Conservation (phyloP, 2,113 vertebrate genomes). For the Zapornia atra region DNA sequence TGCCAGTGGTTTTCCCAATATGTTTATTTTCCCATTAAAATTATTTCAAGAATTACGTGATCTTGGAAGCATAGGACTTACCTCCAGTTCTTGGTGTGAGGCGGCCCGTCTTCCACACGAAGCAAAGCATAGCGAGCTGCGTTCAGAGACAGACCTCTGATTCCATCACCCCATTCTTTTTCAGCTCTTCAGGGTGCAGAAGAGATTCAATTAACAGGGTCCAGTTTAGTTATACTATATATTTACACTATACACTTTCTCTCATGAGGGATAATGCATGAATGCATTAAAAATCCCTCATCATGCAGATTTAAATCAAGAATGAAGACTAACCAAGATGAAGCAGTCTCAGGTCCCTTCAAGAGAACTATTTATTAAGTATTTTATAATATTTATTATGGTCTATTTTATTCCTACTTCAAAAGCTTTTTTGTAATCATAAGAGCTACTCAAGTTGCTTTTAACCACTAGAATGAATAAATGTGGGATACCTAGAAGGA, state of each 20-base stretch:
- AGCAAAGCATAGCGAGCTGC: constrained; percentile 94
- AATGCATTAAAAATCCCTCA: not conserved
- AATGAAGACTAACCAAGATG: not conserved
- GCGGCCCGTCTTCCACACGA: constrained; percentile 89
- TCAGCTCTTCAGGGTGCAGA: constrained; percentile 81
- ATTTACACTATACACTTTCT: not conserved
- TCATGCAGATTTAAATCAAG: not conserved
- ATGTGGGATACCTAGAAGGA: not conserved
- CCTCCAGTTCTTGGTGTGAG: constrained; percentile 99
- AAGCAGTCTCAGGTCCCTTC: not conserved
- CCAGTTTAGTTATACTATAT: not conserved
- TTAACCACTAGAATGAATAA: not conserved
- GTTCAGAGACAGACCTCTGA: constrained; percentile 91
- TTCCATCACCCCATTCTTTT: constrained; percentile 98
- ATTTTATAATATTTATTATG: not conserved
- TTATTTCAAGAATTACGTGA: not conserved
- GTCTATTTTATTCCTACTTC: not conserved
- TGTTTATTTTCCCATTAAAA: not conserved
- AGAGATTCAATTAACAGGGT: not conserved
- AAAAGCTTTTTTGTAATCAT: not conserved
- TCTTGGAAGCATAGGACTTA: not conserved
- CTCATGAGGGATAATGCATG: not conserved
- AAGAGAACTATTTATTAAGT: not conserved
- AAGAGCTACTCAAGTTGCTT: not conserved
- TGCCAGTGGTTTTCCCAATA: not conserved